Percentiles rank a stretch among this genome's conserved stretches.
These are phyloP conservation scores for Galerucella calmariensis DNA, from an alignment of 2,888 invertebrate species.

Conservation along the genomic window DNA sequence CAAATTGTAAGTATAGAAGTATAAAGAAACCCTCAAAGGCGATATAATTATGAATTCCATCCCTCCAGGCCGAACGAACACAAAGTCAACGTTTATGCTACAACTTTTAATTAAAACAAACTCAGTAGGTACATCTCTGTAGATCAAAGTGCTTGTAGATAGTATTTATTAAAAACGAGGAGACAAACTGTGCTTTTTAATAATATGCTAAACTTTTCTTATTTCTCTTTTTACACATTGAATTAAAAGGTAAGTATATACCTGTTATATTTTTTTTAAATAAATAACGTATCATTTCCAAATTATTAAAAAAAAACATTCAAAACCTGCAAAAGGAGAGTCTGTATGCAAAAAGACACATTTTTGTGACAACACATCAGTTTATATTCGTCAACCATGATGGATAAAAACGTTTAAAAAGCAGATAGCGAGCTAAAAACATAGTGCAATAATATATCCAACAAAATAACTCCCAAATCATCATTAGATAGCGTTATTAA, in stretches of 20 bases:
- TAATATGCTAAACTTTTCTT: slow-evolving; percentile 8
- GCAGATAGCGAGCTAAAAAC: too few species aligned
- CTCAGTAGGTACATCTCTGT: slow-evolving; percentile 56
- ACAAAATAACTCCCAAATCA: too few species aligned
- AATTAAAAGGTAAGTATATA: not conserved
- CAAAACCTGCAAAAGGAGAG: too few species aligned
- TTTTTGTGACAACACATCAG: too few species aligned
- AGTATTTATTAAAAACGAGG: slow-evolving; percentile 62
- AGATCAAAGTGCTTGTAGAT: slow-evolving; percentile 62
- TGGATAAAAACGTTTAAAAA: too few species aligned
- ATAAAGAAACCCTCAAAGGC: slow-evolving; percentile 59
- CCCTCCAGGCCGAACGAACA: slow-evolving; percentile 57
- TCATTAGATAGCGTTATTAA: too few species aligned
- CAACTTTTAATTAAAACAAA: slow-evolving; percentile 66
- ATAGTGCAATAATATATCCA: too few species aligned
- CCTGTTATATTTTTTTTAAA: not conserved
- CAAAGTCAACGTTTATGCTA: slow-evolving; percentile 61
- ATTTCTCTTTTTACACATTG: slow-evolving; percentile 1
- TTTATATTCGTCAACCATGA: too few species aligned
- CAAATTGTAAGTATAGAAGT: slow-evolving; percentile 47
- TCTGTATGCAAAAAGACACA: too few species aligned
- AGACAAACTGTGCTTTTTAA: slow-evolving; percentile 48
- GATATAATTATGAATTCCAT: slow-evolving; percentile 63
- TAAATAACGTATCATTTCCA: not conserved
- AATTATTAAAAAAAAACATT: too few species aligned